Evolutionary conservation across 2,888 invertebrate species (phyloP), one percentile per base, ranked within the genome.

Genomic region (Aplocera efformata): DNA sequence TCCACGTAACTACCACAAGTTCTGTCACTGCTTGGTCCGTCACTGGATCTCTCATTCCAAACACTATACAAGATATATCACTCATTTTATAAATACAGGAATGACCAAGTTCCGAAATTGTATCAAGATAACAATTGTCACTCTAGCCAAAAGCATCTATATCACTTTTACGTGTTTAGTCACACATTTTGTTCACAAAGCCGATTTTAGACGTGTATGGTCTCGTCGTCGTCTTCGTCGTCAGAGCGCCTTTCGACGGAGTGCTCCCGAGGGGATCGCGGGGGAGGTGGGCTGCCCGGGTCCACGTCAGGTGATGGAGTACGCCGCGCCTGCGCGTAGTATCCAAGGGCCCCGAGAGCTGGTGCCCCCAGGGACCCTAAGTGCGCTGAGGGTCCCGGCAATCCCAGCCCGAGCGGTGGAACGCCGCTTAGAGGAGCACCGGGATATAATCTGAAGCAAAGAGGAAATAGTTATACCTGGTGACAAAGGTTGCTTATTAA

Each of bases 381-480:
- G 59, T 92, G 92, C 21, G 93, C 91, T 38, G 92, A 92, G 1
- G 93, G 92, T 5, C 92, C 92, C 3, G 92, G 91, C 37, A 93
- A 79, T 29, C 92, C 92, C 58, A 91, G 81, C 10, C 90, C 90
- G 13, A 90, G 69, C 10, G 83, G 91, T 52, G 71, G 90, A 49
- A 81, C 90, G 63, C 82, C 88, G 30, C 66, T 90, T 53, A 92
- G 84, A 72, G 92, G 90, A 32, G 91, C 89, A 1, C 91, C 90
- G 32, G 88, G 92, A 70, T 77, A 91, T 83, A 81, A 90, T 88
- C 84, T 92, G 91, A 32, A 17, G 2, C 13, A 17, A 17, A 3
- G 13, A 17, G 5, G 5, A 17, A 2, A 17, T 17, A 17, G n/a
- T n/a, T n/a, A n/a, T n/a, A n/a, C n/a, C n/a, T n/a, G n/a, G n/a